Percentiles rank a stretch among this genome's conserved stretches.
Evolutionary conservation across 1,140 invertebrate genomes (phyloP).

Genomic region (Notospermus geniculatus): DNA sequence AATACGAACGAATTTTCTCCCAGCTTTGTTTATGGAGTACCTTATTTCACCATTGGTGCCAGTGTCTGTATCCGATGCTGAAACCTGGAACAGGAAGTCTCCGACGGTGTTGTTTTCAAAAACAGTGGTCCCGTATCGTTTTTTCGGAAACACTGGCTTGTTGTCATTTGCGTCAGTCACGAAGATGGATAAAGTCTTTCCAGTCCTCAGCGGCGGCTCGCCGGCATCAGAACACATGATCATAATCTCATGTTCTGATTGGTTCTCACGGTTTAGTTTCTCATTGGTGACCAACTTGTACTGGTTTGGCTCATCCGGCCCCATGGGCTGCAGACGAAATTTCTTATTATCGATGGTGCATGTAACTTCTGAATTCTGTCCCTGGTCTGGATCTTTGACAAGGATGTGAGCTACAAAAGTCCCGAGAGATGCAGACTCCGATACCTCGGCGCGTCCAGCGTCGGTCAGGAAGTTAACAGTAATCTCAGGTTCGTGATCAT

Average conservation of each 20-base stretch:
- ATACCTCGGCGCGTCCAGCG: slow-evolving; percentile 19
- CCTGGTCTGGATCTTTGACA: slow-evolving; percentile 27
- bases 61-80: slow-evolving; percentile 83
- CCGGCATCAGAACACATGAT: slow-evolving; percentile 17
- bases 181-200: slow-evolving; percentile 62
- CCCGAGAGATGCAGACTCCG: slow-evolving; percentile 27
- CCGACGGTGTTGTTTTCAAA: slow-evolving; percentile 2
- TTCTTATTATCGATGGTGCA: neutral
- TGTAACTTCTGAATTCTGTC: neutral
- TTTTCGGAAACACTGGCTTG: slow-evolving; percentile 68
- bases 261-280: slow-evolving; percentile 3
- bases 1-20: too few species aligned
- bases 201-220: slow-evolving; percentile 17
- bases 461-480: slow-evolving; percentile 22
- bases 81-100: slow-evolving; percentile 58
- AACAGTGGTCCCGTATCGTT: neutral
- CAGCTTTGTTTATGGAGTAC: slow-evolving; percentile 66
- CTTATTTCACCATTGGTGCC: slow-evolving; percentile 87
- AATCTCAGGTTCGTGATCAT: slow-evolving; percentile 57
- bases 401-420: slow-evolving; percentile 23
- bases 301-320: neutral
- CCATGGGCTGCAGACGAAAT: slow-evolving; percentile 3
- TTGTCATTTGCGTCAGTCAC: slow-evolving; percentile 92
- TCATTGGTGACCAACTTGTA: neutral
- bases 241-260: slow-evolving; percentile 13